phyloP scores from a whole-genome alignment of 2,113 vertebrate species.

The Halichoeres trimaculatus region DNA sequence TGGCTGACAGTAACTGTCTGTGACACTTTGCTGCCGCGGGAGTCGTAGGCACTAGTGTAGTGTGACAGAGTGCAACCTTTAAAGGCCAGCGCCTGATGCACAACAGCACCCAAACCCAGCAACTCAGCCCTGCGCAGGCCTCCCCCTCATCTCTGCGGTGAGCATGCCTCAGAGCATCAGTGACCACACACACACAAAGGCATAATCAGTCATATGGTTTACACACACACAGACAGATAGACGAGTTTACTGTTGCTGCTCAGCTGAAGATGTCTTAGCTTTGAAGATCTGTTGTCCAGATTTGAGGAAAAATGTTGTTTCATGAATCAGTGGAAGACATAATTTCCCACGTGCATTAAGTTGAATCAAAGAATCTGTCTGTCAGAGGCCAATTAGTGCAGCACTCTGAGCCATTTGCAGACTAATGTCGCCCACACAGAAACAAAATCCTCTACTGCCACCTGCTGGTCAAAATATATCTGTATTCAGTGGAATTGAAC shows the following conservation, averaged over 20 bases:
- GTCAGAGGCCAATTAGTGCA: constrained; percentile 42
- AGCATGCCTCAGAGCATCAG: constrained; percentile 48
- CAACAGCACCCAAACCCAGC: constrained; percentile 70
- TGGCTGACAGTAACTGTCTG: constrained; percentile 78
- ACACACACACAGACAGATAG: constrained; percentile 1
- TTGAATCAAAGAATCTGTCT: constrained; percentile 56
- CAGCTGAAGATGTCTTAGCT: background rate
- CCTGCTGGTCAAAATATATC: constrained; percentile 69
- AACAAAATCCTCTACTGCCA: constrained; percentile 80
- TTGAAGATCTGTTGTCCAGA: background rate
- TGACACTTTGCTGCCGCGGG: constrained; percentile 80
- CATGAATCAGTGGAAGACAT: constrained; percentile 10
- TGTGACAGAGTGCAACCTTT: constrained; percentile 86
- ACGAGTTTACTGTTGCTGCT: constrained; percentile 19
- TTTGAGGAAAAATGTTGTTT: constrained; percentile 19
- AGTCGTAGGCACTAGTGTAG: constrained; percentile 77
- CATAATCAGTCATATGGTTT: constrained; percentile 37
- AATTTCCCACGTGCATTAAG: constrained; percentile 42
- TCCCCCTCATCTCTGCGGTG: constrained; percentile 46
- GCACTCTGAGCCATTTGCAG: constrained; percentile 20
- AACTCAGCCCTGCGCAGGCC: constrained; percentile 51
- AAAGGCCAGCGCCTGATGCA: constrained; percentile 84
- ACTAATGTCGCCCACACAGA: background rate
- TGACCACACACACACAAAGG: constrained; percentile 46
- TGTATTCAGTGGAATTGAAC: background rate